Conservation (phyloP, 2,888 invertebrate genomes). For the Phyllotreta cruciferae region DNA sequence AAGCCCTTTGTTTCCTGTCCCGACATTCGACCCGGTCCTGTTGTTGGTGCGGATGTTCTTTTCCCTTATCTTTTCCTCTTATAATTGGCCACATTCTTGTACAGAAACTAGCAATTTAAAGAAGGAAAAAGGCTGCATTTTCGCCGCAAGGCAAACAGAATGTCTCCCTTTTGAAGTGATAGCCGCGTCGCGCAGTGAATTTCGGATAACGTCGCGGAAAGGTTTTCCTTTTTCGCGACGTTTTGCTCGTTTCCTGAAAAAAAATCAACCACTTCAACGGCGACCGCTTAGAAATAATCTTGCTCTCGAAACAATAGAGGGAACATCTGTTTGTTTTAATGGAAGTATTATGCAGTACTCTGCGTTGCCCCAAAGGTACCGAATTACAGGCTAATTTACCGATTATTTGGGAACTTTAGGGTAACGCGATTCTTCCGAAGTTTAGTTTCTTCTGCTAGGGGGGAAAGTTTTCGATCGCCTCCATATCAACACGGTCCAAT, state of each 20-base stretch:
- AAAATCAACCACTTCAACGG: neutral
- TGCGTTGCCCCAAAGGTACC: too few relatives aligned
- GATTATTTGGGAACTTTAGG: too few relatives aligned
- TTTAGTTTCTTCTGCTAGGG: too few relatives aligned
- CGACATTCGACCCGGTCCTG: constrained; percentile 15
- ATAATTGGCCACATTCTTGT: constrained; percentile 43
- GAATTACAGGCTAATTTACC: too few relatives aligned
- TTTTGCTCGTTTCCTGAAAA: constrained; percentile 3
- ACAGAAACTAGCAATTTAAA: constrained; percentile 37
- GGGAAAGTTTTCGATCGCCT: too few relatives aligned
- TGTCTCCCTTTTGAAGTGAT: constrained; percentile 39
- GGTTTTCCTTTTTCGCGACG: constrained; percentile 19
- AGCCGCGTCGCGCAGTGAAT: constrained; percentile 28
- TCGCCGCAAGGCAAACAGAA: constrained; percentile 34
- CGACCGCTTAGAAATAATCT: neutral
- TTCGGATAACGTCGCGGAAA: constrained; percentile 33
- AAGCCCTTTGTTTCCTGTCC: constrained; percentile 7
- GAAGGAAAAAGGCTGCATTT: constrained; percentile 32
- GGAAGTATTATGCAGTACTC: too few relatives aligned
- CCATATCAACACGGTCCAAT: too few relatives aligned
- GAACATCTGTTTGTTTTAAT: neutral
- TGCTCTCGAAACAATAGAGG: neutral
- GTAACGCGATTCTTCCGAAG: too few relatives aligned
- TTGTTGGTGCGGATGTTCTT: constrained; percentile 35
- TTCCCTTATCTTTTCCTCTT: constrained; percentile 38